phyloP scores from a whole-genome alignment of 2,888 invertebrate genomes.

The Pasiphila rectangulata region DNA sequence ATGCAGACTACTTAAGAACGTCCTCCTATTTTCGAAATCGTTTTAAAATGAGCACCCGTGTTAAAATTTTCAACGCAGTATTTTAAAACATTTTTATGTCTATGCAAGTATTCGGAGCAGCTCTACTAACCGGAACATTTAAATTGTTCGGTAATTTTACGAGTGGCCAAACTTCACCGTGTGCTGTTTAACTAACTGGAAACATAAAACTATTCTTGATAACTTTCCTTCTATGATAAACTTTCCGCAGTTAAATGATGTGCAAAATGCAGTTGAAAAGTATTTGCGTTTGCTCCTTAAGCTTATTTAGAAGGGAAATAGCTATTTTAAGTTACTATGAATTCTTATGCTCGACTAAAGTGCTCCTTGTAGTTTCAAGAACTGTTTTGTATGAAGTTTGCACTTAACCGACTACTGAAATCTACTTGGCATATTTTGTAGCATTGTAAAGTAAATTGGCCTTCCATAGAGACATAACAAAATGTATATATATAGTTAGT shows the following conservation, averaged over 20 bases:
- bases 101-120: conserved; percentile 15
- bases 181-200: conserved; percentile 26
- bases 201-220: conserved; percentile 31
- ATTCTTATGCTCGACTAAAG: conserved; percentile 9
- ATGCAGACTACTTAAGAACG: too few relatives aligned
- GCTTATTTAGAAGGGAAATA: conserved; percentile 11
- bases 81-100: conserved; percentile 19
- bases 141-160: conserved; percentile 38
- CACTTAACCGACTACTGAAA: too few relatives aligned
- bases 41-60: too few relatives aligned
- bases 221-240: conserved; percentile 29
- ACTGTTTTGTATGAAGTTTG: too few relatives aligned
- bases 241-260: conserved; percentile 30
- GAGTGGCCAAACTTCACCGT: conserved; percentile 33
- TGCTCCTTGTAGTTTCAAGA: too few relatives aligned
- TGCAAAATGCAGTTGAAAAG: conserved; percentile 30
- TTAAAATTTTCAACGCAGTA: conserved; percentile 15
- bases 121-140: conserved; percentile 33
- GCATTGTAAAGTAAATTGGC: too few relatives aligned
- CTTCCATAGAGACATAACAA: too few relatives aligned
- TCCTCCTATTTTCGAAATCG: too few relatives aligned
- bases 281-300: conserved; percentile 25
- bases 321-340: conserved; percentile 13
- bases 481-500: too few relatives aligned
- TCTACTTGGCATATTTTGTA: too few relatives aligned